Conservation (phyloP, 2,888 invertebrate genomes). For the Diabrotica balteata region DNA sequence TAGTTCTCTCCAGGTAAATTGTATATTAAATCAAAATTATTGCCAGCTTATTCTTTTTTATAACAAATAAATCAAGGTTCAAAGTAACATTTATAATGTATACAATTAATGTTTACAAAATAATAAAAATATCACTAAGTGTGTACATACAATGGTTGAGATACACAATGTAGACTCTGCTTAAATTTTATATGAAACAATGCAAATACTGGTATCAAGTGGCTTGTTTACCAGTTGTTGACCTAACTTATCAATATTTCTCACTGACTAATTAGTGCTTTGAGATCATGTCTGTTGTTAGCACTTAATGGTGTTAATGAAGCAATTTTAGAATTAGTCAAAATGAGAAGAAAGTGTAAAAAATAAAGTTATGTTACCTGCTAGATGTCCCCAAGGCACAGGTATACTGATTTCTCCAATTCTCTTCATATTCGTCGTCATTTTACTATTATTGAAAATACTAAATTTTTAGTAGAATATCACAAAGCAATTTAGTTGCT, state of each 20-base stretch:
- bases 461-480: too few relatives aligned
- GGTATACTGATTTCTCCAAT: constrained; percentile 39
- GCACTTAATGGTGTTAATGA: constrained; percentile 5
- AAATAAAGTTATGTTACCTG: constrained; percentile 37
- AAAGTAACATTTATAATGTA: too few relatives aligned
- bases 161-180: too few relatives aligned
- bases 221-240: constrained; percentile 21
- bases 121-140: too few relatives aligned
- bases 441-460: not conserved
- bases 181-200: too few relatives aligned
- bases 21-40: too few relatives aligned
- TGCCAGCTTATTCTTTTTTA: too few relatives aligned
- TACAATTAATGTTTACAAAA: too few relatives aligned
- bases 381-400: constrained; percentile 48
- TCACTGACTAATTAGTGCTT: constrained; percentile 10
- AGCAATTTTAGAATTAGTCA: not conserved
- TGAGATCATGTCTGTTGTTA: constrained; percentile 15
- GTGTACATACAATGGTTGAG: too few relatives aligned
- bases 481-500: too few relatives aligned
- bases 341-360: constrained; percentile 12
- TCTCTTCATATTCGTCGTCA: constrained; percentile 26
- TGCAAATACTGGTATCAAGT: constrained; percentile 11
- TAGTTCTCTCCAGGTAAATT: too few relatives aligned
- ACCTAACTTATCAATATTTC: constrained; percentile 23
- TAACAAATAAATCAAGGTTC: too few relatives aligned